Conservation (phyloP, 2,888 invertebrate species). For the Caradrina clavipalpis region DNA sequence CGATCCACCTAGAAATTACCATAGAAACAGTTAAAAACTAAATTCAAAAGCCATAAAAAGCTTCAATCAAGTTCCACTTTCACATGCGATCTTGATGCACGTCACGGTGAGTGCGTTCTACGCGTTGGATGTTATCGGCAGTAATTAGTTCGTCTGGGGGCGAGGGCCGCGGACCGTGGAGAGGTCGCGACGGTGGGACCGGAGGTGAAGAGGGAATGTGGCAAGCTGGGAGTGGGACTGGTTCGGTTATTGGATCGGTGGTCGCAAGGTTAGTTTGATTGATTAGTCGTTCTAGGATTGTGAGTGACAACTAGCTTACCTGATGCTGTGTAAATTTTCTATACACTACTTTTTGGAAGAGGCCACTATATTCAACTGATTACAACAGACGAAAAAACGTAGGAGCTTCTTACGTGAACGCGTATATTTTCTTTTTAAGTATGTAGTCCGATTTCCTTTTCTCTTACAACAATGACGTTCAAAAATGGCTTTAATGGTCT, state of each 20-base stretch:
- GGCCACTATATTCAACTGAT: no score
- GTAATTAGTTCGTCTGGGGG: conserved; percentile 79
- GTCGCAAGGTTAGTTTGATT: no score
- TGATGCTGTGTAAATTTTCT: no score
- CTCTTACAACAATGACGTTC: no score
- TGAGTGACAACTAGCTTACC: no score
- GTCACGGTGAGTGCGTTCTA: conserved; percentile 68
- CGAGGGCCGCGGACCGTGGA: conserved; percentile 74
- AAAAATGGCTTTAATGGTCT: no score
- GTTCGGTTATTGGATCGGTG: not conserved
- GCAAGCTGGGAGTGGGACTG: conserved; percentile 7
- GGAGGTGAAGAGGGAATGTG: conserved; percentile 34
- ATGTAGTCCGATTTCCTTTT: no score
- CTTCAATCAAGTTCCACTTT: conserved; percentile 68
- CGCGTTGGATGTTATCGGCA: conserved; percentile 68
- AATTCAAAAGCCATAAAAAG: conserved; percentile 38
- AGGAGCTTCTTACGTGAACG: no score
- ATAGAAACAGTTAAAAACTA: conserved; percentile 29
- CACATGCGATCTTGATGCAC: conserved; percentile 75
- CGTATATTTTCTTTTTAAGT: no score
- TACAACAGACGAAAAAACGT: no score
- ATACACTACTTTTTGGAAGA: no score
- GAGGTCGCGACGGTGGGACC: conserved; percentile 63
- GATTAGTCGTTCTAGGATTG: no score
- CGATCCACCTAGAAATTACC: conserved; percentile 2